Evolutionary conservation across 2,113 vertebrate species (phyloP).

Genomic region (Pimephales promelas): DNA sequence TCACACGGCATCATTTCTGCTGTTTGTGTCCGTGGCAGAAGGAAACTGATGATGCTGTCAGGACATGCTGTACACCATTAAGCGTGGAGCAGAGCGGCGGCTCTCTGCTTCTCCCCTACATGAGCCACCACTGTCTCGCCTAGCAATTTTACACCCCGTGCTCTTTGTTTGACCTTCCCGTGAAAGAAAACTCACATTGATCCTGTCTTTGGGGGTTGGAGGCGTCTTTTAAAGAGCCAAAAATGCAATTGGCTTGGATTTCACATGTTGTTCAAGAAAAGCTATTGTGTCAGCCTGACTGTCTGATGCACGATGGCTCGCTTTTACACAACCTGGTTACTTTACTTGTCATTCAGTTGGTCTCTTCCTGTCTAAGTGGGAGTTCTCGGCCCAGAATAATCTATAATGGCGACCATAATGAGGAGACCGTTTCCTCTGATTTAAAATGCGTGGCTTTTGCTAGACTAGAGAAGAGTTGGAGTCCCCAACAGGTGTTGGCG

Average conservation of each 20-base stretch:
- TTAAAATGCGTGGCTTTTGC: conserved; percentile 41
- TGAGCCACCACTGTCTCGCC: conserved; percentile 48
- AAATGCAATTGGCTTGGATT: conserved; percentile 49
- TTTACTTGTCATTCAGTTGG: conserved; percentile 39
- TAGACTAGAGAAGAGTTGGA: conserved; percentile 37
- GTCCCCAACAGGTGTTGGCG: conserved; percentile 74
- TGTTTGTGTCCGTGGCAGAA: conserved; percentile 71
- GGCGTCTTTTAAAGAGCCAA: conserved; percentile 48
- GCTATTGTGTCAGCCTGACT: not conserved
- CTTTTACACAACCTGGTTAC: not conserved
- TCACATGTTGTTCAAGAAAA: not conserved
- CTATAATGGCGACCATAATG: not conserved
- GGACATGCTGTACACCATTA: conserved; percentile 73
- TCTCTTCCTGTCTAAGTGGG: conserved; percentile 61
- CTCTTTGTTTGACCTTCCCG: conserved; percentile 52
- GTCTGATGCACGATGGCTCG: not conserved
- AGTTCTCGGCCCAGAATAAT: not conserved
- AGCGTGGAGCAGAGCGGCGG: conserved; percentile 58
- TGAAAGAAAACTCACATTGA: conserved; percentile 59
- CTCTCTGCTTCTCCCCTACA: conserved; percentile 17
- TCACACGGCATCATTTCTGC: conserved; percentile 80
- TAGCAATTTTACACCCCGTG: conserved; percentile 35
- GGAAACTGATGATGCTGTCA: conserved; percentile 79
- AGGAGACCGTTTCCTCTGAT: not conserved
- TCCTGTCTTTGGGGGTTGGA: conserved; percentile 45